These are phyloP conservation scores for Pangasius krempfi DNA, from an alignment of 2,797 vertebrate species.

Conservation along the genomic window DNA sequence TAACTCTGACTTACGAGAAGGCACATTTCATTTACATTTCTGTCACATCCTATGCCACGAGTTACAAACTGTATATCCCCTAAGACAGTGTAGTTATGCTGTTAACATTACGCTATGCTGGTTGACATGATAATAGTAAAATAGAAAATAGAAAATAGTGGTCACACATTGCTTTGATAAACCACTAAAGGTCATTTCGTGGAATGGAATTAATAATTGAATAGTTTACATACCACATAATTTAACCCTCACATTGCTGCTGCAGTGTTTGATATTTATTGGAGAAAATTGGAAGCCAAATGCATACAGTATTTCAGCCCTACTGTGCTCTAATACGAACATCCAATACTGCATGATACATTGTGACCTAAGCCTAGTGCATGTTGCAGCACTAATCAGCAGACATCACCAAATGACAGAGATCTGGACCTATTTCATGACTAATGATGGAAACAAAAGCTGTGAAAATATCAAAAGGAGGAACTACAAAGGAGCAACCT, in stretches of 20 bases:
- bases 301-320: neutral
- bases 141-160: neutral
- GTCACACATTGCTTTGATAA: neutral
- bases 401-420: neutral
- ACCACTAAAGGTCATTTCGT: neutral
- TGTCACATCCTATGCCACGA: neutral
- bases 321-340: neutral
- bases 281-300: neutral
- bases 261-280: neutral
- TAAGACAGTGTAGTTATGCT: neutral
- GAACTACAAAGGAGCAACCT: neutral
- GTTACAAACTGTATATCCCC: neutral
- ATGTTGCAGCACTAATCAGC: neutral
- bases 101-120: neutral
- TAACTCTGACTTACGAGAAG: neutral
- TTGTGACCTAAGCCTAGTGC: neutral
- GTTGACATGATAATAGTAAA: neutral
- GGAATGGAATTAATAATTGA: neutral
- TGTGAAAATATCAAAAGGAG: neutral
- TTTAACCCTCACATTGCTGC: neutral
- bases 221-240: neutral
- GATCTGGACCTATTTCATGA: neutral
- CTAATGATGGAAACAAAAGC: neutral
- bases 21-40: neutral
- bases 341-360: neutral